Conservation (phyloP, 2,113 vertebrate genomes). For the Azemiops feae region DNA sequence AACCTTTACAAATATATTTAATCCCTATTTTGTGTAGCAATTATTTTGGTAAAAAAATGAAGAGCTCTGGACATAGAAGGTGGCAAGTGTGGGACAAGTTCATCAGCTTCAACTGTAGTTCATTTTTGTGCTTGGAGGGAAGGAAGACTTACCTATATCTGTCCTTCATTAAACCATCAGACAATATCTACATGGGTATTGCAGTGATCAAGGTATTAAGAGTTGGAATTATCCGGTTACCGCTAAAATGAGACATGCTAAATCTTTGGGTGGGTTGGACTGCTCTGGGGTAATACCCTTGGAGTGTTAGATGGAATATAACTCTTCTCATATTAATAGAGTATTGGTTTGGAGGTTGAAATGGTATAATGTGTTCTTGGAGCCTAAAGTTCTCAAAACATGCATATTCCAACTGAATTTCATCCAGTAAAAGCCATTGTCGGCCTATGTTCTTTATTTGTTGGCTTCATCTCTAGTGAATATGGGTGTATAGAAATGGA, state of each 20-base stretch:
- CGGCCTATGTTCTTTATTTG: background rate
- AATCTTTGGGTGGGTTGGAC: background rate
- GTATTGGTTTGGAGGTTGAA: background rate
- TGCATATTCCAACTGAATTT: background rate
- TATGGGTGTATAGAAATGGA: background rate
- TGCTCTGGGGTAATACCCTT: background rate
- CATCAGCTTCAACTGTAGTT: background rate
- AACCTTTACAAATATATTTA: slow-evolving; percentile 25
- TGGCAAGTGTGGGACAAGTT: slow-evolving; percentile 2
- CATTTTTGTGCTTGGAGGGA: background rate
- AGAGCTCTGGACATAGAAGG: background rate
- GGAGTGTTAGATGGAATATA: background rate
- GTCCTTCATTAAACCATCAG: background rate
- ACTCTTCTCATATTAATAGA: background rate
- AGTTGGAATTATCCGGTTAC: background rate
- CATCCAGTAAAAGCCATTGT: background rate
- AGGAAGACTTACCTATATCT: background rate
- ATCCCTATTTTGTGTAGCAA: slow-evolving; percentile 9
- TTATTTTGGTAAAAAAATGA: slow-evolving; percentile 54
- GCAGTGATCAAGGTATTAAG: background rate
- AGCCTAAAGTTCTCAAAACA: background rate
- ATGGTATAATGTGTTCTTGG: background rate
- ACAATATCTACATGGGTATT: background rate
- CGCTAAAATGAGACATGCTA: background rate
- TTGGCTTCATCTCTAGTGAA: slow-evolving; percentile 6